These are phyloP conservation scores for Phalloptychus januarius DNA, from an alignment of 2,797 vertebrate species.

Conservation along the genomic window DNA sequence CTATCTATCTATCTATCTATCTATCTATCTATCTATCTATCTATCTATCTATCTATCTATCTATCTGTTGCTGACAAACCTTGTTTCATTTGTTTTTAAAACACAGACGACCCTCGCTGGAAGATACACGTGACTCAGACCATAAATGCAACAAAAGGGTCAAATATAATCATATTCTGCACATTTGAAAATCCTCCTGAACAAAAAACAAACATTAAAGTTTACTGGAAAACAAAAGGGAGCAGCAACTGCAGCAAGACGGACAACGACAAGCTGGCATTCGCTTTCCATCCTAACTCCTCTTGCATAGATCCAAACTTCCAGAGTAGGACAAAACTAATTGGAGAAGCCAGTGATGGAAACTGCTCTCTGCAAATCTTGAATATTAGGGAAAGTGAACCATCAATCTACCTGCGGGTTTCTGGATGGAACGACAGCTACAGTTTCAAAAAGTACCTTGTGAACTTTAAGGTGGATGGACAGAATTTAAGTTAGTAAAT, in stretches of 20 bases:
- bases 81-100: constrained; percentile 22
- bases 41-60: too few relatives aligned
- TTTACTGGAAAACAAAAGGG: constrained; percentile 38
- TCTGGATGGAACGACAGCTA: fast-evolving
- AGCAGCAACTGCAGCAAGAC: fast-evolving
- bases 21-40: too few relatives aligned
- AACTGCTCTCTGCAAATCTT: constrained; percentile 51
- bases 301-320: constrained; percentile 19
- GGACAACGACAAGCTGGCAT: fast-evolving
- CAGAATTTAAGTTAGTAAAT: constrained; percentile 9
- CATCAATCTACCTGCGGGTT: constrained; percentile 31
- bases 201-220: fast-evolving
- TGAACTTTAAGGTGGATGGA: constrained; percentile 36
- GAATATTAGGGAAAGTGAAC: fast-evolving
- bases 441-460: fast-evolving
- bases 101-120: constrained; percentile 25
- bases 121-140: fast-evolving
- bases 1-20: too few relatives aligned
- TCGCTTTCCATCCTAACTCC: constrained; percentile 24
- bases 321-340: constrained; percentile 31
- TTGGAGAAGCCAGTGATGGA: background rate
- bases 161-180: constrained; percentile 32
- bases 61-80: background rate
- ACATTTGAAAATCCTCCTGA: fast-evolving
- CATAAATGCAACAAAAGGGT: fast-evolving